These are phyloP conservation scores for Elephas maximus DNA, from an alignment of 2,113 vertebrate genomes.

Conservation along the genomic window DNA sequence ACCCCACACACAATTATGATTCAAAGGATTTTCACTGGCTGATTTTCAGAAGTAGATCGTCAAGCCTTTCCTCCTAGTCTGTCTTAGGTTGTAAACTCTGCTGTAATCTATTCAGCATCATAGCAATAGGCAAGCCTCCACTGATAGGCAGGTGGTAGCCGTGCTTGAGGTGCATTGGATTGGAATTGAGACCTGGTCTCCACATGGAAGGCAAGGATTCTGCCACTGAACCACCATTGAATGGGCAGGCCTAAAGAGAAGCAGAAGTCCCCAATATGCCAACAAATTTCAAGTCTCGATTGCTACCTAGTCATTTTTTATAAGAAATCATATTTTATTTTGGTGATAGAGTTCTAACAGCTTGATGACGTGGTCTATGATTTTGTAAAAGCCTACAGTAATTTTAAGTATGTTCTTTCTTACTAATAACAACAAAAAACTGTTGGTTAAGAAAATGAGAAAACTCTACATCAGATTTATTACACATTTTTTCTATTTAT, in stretches of 20 bases:
- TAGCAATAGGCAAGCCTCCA: too few species aligned
- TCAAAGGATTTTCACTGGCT: too few species aligned
- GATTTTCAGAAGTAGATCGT: too few species aligned
- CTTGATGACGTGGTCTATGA: background rate
- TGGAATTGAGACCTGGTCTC: too few species aligned
- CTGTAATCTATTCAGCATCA: too few species aligned
- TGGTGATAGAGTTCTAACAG: background rate
- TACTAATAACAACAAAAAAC: background rate
- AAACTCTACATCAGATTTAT: background rate
- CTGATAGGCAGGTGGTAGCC: too few species aligned
- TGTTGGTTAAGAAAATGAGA: background rate
- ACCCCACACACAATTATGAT: too few species aligned
- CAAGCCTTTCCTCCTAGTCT: too few species aligned
- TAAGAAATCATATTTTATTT: slow-evolving; percentile 17
- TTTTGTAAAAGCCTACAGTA: background rate
- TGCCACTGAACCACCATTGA: too few species aligned
- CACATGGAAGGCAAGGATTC: too few species aligned
- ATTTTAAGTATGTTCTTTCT: background rate
- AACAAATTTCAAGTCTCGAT: background rate
- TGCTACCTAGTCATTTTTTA: background rate
- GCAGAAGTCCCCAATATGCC: background rate
- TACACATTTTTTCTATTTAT: background rate
- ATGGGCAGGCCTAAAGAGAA: background rate
- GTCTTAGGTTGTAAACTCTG: too few species aligned
- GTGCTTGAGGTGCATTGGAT: too few species aligned